Evolutionary conservation across 2,797 vertebrate genomes (phyloP), one percentile per base, ranked within the genome.

Genomic region (Malurus leucopterus): DNA sequence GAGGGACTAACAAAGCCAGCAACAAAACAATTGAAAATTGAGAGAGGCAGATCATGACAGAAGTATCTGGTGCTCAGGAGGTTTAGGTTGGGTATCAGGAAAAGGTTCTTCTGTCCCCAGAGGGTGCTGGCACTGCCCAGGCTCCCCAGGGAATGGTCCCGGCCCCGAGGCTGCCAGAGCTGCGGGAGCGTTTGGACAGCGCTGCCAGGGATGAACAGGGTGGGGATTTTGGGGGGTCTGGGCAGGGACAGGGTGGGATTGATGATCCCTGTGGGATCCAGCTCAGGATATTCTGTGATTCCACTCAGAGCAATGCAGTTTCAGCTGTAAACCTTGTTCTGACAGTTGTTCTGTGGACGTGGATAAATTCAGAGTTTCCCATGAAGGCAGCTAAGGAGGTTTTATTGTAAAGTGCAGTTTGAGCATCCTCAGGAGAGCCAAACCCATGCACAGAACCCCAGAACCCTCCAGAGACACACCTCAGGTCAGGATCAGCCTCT

Each of bases 201-300:
- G 8, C 67, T 65, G 2, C 2, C 38, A 51, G 67, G 53, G 29
- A 1, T 49, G 59, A 30, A 4, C 61, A 61, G 54, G 68, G 47
- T 12, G 75, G 84, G 26, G 0, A 6, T 86, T 11, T 14, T 79
- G 75, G 46, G 68, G 74, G 11, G 40, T 5, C 18, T 79, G 54
- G 0, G 68, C 75, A 67, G 61, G 61, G 32, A 0, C 51, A 30
- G 46, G 19, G 7, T 3, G 41, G 21, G 0, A 0, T 1, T 49
- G 11, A 26, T 27, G 3, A 13, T 36, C 54, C 30, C 4, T 38
- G 22, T 0, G 34, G 27, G 30, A 47, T 24, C 18, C 41, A 54
- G 0, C 26, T 54, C 34, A 36, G 30, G 34, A 54, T n/a, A 54
- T 43, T 26, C 8, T 20, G 27, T 0, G 47, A 68, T 61, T 36